Evolutionary conservation across 2,797 vertebrate genomes (phyloP), one percentile per base, ranked within the genome.

Genomic region (Neosilurus hyrtlii): DNA sequence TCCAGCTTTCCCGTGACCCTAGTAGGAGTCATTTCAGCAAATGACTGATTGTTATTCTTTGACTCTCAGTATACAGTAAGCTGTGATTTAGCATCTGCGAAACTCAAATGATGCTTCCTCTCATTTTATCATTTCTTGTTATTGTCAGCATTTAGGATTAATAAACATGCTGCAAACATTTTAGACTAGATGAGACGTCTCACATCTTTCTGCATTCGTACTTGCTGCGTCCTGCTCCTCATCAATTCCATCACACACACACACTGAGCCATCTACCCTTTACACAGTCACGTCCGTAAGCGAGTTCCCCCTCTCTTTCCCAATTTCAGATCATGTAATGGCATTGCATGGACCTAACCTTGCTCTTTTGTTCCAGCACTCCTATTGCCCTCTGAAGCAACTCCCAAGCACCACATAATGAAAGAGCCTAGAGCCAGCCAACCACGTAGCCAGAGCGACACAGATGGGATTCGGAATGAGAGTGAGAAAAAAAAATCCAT

Each of bases 151-250:
- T 93, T 91, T 92, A 62, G 61, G 85, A 88, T 89, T 93, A 93
- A 94, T 93, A 92, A 91, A 90, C 92, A 92, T 35, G 88, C 73
- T 24, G 65, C 66, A 76, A 81, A 22, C 52, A 77, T 82, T 82
- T 80, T 72, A 77, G 66, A 79, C 56, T 52, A 75, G 83, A 84
- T 68, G 83, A 59, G 37, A 43, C 37, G 9, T 9, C 74, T 63
- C 24, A 12, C 24, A 24, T 79, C 83, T 75, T 59, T 81, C 82
- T 43, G 35, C 81, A 24, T 52, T 11, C 66, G 83, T 22, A 82
- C 76, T 87, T 51, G 81, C 79, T 63, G 35, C 78, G 57, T 37
- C 80, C 61, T 80, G 9, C 43, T 61, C 70, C 62, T 57, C 74
- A 57, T 82, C 82, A 80, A 26, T 82, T 79, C 79, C 51, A 81